Percentiles rank a stretch among this genome's conserved stretches.
These are phyloP conservation scores for Platycnemis pennipes DNA, from an alignment of 2,888 invertebrate genomes.

Conservation along the genomic window DNA sequence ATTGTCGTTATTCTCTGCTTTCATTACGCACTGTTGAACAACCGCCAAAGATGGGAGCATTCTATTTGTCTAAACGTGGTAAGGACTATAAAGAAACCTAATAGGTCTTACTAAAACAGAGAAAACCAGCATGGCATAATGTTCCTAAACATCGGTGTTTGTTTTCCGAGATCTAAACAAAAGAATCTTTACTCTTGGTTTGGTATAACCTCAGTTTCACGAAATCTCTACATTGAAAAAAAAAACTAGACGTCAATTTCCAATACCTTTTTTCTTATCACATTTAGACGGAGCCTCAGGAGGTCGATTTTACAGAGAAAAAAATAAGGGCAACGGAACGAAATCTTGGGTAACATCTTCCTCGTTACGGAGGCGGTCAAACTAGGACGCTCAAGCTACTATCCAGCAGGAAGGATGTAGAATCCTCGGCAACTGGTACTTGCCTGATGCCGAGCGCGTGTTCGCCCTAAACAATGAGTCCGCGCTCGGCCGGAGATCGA, in stretches of 20 bases:
- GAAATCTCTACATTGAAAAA: not conserved
- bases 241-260: not conserved
- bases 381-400: not conserved
- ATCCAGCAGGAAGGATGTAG: not conserved
- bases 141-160: no score
- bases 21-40: no score
- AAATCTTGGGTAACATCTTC: conserved; percentile 9
- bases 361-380: not conserved
- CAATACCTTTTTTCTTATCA: not conserved
- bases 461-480: not conserved
- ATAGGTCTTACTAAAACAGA: no score
- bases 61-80: no score
- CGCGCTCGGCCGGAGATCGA: not conserved
- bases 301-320: not conserved
- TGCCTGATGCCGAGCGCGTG: not conserved
- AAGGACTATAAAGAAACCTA: no score
- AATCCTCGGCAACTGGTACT: not conserved
- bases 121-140: no score
- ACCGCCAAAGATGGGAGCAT: no score
- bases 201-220: not conserved
- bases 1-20: no score
- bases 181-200: no score
- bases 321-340: not conserved
- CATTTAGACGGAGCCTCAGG: not conserved
- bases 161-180: no score